A percentile compares a stretch with the other conserved stretches of the same genome.
Evolutionary conservation across 2,888 invertebrate genomes (phyloP).

Genomic region (Ryuthela nishihirai): DNA sequence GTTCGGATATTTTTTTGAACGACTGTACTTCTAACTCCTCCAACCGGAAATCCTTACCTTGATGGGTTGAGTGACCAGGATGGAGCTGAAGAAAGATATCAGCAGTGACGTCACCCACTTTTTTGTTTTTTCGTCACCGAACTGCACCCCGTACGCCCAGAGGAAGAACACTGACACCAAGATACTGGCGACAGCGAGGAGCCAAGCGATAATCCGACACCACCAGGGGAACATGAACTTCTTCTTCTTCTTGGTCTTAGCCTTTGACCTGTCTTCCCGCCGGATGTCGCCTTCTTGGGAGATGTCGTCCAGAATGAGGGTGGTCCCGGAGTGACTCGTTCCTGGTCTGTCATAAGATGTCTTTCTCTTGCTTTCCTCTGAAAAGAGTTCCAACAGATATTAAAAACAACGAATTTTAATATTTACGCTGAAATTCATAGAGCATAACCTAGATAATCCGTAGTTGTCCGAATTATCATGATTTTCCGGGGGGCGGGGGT

Average conservation of each 20-base stretch:
- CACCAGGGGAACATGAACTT: constrained; percentile 46
- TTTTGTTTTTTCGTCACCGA: constrained; percentile 52
- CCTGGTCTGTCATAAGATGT: constrained; percentile 14
- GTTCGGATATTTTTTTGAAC: no score
- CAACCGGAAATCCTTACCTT: no score
- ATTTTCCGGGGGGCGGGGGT: no score
- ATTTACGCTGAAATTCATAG: no score
- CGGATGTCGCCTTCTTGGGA: constrained; percentile 32
- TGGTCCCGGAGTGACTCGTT: constrained; percentile 24
- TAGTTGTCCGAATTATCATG: no score
- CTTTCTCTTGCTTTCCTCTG: constrained; percentile 29
- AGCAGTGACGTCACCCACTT: constrained; percentile 56
- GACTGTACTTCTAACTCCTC: no score
- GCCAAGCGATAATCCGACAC: constrained; percentile 52
- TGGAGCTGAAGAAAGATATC: constrained; percentile 53
- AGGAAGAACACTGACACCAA: constrained; percentile 51
- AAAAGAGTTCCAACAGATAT: constrained; percentile 1
- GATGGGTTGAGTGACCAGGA: constrained; percentile 55
- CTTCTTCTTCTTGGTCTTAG: constrained; percentile 39
- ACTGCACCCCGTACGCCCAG: constrained; percentile 53
- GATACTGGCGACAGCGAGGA: constrained; percentile 50
- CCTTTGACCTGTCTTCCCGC: constrained; percentile 13
- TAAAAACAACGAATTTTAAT: neutral
- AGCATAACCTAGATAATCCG: no score
- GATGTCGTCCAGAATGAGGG: constrained; percentile 32